Conservation (phyloP, 2,797 vertebrate genomes). For the Mormyrops boulengeri region DNA sequence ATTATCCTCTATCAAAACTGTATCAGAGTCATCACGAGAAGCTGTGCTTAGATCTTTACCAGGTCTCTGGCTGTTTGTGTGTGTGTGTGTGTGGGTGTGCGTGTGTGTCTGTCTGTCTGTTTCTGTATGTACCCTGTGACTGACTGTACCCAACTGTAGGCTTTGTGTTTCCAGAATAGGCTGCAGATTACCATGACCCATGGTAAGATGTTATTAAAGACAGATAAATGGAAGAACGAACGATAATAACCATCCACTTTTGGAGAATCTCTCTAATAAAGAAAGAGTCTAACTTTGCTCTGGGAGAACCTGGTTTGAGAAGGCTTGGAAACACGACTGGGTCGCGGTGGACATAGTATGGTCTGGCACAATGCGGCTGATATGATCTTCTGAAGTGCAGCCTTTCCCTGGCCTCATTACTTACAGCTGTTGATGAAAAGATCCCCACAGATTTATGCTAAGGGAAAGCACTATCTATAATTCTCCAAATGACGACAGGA, state of each 20-base stretch:
- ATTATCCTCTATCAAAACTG: not conserved
- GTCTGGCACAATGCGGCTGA: not conserved
- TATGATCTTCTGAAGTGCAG: not conserved
- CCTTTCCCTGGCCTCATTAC: not conserved
- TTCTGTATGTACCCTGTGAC: not conserved
- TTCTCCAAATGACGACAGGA: not conserved
- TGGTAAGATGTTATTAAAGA: not conserved
- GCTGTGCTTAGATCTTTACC: not conserved
- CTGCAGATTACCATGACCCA: not conserved
- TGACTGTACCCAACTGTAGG: not conserved
- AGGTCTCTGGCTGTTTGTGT: not conserved
- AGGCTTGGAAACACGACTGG: not conserved
- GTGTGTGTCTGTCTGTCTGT: not conserved
- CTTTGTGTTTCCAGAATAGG: not conserved
- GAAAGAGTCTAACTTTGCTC: not conserved
- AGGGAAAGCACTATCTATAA: not conserved
- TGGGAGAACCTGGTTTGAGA: not conserved
- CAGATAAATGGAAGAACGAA: not conserved
- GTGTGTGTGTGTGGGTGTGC: not conserved
- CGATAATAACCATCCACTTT: not conserved
- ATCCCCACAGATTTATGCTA: not conserved
- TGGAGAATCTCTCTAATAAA: not conserved
- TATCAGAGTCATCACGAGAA: not conserved
- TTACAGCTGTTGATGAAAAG: not conserved
- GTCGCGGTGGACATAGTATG: not conserved